Conservation (phyloP, 2,113 vertebrate genomes). For the Podiceps cristatus region DNA sequence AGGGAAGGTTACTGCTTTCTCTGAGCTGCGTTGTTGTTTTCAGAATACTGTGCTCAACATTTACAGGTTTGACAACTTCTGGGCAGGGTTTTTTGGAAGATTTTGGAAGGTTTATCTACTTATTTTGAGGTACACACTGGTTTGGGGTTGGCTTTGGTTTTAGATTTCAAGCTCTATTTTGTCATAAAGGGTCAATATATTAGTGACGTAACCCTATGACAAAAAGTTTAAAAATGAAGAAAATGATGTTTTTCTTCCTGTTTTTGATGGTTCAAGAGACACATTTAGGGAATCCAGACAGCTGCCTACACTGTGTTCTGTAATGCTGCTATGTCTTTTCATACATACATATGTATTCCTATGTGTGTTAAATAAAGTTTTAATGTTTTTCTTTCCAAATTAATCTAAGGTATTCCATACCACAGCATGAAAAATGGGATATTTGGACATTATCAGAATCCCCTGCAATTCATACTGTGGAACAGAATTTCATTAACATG, state of each 20-base stretch:
- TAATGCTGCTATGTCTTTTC: background rate
- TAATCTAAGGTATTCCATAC: background rate
- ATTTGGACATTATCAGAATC: background rate
- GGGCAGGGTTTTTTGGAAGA: background rate
- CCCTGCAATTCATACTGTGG: background rate
- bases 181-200: background rate
- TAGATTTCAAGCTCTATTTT: background rate
- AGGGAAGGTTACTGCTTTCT: background rate
- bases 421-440: background rate
- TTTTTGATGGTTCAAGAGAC: background rate
- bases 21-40: background rate
- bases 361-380: background rate
- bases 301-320: background rate
- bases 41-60: rapidly evolving
- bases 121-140: background rate
- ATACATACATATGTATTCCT: background rate
- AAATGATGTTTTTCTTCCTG: background rate
- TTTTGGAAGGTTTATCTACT: background rate
- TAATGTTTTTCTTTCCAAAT: background rate
- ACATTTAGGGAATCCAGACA: background rate
- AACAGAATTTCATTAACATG: background rate
- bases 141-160: background rate
- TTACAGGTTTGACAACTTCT: background rate
- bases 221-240: background rate
- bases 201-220: background rate